Conservation (phyloP, 1,140 invertebrate species). For the Latrodectus geometricus region DNA sequence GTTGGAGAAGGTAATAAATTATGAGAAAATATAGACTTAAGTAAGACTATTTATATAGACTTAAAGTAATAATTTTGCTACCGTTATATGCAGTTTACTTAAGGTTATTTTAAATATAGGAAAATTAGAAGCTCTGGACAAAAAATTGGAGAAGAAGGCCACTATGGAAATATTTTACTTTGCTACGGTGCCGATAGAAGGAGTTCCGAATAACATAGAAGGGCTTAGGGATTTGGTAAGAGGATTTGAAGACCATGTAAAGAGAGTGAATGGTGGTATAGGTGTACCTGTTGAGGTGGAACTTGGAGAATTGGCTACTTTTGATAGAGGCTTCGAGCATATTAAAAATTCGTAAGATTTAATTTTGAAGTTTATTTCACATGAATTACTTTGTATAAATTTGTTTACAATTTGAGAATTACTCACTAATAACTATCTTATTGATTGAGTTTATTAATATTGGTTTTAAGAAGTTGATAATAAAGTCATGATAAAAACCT, state of each 20-base stretch:
- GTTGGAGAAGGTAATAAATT: slow-evolving; percentile 39
- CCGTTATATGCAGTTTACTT: background rate
- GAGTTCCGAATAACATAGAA: slow-evolving; percentile 42
- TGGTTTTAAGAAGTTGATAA: too few relatives aligned
- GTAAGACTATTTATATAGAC: background rate
- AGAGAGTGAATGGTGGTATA: slow-evolving; percentile 22
- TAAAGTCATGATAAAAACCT: too few relatives aligned
- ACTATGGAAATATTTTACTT: slow-evolving; percentile 56
- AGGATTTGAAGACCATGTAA: slow-evolving; percentile 54
- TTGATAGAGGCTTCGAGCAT: background rate
- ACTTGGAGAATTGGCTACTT: slow-evolving; percentile 18
- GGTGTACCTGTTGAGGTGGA: slow-evolving; percentile 54
- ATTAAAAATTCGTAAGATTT: slow-evolving; percentile 28
- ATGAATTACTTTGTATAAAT: too few relatives aligned
- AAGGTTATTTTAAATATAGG: slow-evolving; percentile 1
- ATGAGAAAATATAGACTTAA: background rate
- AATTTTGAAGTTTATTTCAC: background rate
- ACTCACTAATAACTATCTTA: too few relatives aligned
- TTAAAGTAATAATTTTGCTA: background rate
- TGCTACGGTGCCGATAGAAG: slow-evolving; percentile 56
- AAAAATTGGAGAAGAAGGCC: slow-evolving; percentile 31
- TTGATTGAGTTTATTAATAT: too few relatives aligned
- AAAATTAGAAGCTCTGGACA: slow-evolving; percentile 34
- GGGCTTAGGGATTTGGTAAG: slow-evolving; percentile 44
- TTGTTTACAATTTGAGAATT: too few relatives aligned